Base-by-base conservation (phyloP, 2,888 invertebrate genomes). In the Brachypterus glaber region DNA sequence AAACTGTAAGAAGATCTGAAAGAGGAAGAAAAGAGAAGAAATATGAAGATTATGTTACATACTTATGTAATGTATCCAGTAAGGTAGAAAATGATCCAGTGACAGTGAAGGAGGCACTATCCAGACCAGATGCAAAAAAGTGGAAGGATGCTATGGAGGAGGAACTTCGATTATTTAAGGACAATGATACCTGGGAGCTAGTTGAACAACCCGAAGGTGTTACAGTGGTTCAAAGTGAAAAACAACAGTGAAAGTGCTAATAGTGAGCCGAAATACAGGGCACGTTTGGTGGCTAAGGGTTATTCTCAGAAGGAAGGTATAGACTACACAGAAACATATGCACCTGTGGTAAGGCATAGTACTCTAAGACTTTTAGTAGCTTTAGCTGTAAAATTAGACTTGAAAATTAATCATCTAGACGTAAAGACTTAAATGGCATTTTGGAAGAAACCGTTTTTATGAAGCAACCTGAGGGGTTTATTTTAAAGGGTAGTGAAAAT, bases 151-250 rank as follows among this genome's bases (percentile, higher is more conserved):
- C 56, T 9, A 55, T 55, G 48, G 8, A 14, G 26, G 50, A 53
- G 17, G 54, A 57, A 35, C 24, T 51, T 27, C n/a, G 47, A 18
- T 43, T 47, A 5, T 53, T 53, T 35, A 41, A 51, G 17, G 47
- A 52, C 29, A 55, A 57, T 33, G 39, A 52, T 26, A 47, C 53
- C 8, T 56, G 54, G 53, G 47, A 49, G 11, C 26, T 57, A 1
- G 38, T 44, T 0, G 49, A 52, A 35, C 12, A 18, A 25, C 49
- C 49, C 29, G 33, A 41, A 24, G 32, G 31, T 34, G 45, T 25
- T n/a, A 47, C 7, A 7, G 5, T 21, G 9, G 5, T 41, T 44
- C 35, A 52, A 51, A 40, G n/a, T n/a, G n/a, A n/a, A n/a, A n/a
- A n/a, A n/a, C n/a, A n/a, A n/a, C n/a, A n/a, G n/a, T n/a, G 45